phyloP scores from a whole-genome alignment of 2,113 vertebrate genomes.

The Bostrychus sinensis region DNA sequence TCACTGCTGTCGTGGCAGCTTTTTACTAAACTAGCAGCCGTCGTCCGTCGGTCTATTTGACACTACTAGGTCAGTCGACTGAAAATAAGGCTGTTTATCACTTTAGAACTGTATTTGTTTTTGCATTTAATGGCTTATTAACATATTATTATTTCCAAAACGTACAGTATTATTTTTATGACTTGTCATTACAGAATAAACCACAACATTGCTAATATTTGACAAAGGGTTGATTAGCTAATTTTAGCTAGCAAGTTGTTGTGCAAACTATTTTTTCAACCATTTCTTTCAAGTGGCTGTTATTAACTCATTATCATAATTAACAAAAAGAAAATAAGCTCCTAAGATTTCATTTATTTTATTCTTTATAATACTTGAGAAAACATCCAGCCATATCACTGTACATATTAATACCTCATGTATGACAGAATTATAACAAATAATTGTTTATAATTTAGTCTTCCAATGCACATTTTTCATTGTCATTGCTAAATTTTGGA shows the following conservation, averaged over 20 bases:
- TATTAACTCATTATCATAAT: neutral
- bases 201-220: neutral
- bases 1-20: constrained; percentile 30
- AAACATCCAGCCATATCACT: no score
- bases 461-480: no score
- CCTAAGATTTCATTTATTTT: neutral
- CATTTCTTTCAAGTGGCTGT: constrained; percentile 2
- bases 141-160: neutral
- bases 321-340: neutral
- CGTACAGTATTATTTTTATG: neutral
- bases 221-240: constrained; percentile 28
- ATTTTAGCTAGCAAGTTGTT: constrained; percentile 35
- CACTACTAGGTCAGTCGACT: constrained; percentile 41
- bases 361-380: neutral
- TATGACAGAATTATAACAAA: no score
- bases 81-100: constrained; percentile 44
- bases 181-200: constrained; percentile 3
- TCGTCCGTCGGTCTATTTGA: constrained; percentile 26
- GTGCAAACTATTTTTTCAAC: constrained; percentile 11
- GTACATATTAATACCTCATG: no score
- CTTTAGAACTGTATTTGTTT: constrained; percentile 19
- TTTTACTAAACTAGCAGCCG: constrained; percentile 13
- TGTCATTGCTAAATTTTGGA: no score
- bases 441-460: no score
- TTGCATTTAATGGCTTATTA: constrained; percentile 10